phyloP scores from a whole-genome alignment of 2,113 vertebrate species.

The Eidolon helvum region DNA sequence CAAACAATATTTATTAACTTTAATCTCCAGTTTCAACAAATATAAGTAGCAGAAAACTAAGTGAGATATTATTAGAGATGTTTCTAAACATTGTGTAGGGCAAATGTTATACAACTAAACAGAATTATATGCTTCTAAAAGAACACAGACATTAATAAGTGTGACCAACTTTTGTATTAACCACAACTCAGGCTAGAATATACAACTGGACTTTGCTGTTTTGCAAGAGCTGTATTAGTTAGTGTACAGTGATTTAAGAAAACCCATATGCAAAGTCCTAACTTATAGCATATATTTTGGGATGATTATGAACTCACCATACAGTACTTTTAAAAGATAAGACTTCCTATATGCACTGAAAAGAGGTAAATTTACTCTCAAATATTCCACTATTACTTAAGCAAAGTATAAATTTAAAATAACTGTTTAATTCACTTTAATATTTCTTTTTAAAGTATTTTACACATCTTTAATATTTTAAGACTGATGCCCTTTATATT shows the following conservation, averaged over 20 bases:
- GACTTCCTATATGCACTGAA: not conserved
- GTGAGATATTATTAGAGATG: not conserved
- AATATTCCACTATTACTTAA: not conserved
- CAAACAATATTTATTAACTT: not conserved
- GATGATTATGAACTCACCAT: not conserved
- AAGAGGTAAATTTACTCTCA: conserved; percentile 2
- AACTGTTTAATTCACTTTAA: not conserved
- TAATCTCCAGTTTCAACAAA: conserved; percentile 16
- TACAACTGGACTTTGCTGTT: not conserved
- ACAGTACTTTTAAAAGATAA: not conserved
- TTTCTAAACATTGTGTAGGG: not conserved
- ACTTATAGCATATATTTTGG: not conserved
- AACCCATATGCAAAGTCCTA: not conserved
- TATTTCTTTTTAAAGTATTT: not conserved
- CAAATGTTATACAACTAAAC: not conserved
- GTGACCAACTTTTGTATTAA: not conserved
- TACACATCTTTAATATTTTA: not conserved
- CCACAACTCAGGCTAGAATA: not conserved
- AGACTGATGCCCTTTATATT: not conserved
- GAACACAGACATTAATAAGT: not conserved
- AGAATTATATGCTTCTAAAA: conserved; percentile 14
- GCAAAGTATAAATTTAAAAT: not conserved
- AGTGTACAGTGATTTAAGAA: not conserved
- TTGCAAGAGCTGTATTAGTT: not conserved
- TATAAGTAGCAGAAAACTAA: conserved; percentile 14